Percentiles rank a stretch among this genome's conserved stretches.
These are phyloP conservation scores for Anodontia alba DNA, from an alignment of 2,888 invertebrate genomes.

Conservation along the genomic window DNA sequence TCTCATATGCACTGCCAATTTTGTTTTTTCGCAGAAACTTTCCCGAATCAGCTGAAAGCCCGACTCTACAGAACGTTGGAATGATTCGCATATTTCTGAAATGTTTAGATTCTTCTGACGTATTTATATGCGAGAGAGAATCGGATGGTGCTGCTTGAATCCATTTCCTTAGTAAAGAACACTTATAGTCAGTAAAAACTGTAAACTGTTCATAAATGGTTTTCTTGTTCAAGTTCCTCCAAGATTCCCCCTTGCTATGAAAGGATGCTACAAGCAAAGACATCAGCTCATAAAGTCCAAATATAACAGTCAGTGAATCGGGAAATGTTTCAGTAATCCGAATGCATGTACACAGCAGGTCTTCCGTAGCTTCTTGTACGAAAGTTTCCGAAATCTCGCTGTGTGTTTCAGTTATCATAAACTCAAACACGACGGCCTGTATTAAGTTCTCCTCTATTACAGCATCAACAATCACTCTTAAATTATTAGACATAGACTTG, in stretches of 20 bases:
- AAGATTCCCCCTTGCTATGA: neutral
- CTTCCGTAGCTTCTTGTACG: neutral
- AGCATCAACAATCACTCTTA: neutral
- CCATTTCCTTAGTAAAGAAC: neutral
- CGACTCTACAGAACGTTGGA: neutral
- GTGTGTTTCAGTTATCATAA: neutral
- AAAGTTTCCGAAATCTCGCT: neutral
- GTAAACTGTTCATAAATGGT: neutral
- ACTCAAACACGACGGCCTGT: neutral
- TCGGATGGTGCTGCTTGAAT: neutral
- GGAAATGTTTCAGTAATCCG: neutral
- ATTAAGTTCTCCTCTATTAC: neutral
- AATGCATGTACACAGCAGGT: neutral
- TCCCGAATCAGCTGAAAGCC: neutral
- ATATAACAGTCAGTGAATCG: neutral
- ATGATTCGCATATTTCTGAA: neutral
- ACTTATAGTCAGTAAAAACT: neutral
- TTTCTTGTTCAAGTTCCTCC: neutral
- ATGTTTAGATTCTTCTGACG: neutral
- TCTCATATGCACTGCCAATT: slow-evolving; percentile 88
- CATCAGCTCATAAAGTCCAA: neutral
- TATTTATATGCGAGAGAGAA: too few species aligned
- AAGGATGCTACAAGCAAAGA: neutral
- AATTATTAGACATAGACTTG: neutral
- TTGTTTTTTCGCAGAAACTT: slow-evolving; percentile 85